Percentiles rank a stretch among this genome's conserved stretches.
Conservation (phyloP, 2,113 vertebrate genomes). For the Murina feae region DNA sequence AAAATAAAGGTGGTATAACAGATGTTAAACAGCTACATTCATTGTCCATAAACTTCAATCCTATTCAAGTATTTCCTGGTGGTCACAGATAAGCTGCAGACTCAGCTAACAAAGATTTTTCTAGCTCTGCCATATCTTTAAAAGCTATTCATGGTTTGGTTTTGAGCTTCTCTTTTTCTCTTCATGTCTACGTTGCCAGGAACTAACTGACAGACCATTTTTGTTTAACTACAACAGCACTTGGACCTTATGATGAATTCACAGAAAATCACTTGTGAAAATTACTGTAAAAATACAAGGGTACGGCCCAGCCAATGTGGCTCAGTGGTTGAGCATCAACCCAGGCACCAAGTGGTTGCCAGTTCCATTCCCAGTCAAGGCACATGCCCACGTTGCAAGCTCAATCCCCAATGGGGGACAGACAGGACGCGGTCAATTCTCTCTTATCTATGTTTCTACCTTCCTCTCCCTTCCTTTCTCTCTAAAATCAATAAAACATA, state of each 20-base stretch:
- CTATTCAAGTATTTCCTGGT: background rate
- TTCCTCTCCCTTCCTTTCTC: no score
- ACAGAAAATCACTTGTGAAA: slow-evolving; percentile 55
- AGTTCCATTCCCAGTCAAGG: no score
- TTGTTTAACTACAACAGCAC: slow-evolving; percentile 49
- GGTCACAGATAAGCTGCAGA: background rate
- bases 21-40: slow-evolving; percentile 34
- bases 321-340: no score
- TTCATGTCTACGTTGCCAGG: slow-evolving; percentile 27
- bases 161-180: slow-evolving; percentile 29
- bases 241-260: slow-evolving; percentile 31
- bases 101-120: slow-evolving; percentile 24
- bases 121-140: slow-evolving; percentile 21
- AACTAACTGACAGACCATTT: slow-evolving; percentile 41
- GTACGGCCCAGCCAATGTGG: background rate
- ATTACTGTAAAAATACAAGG: slow-evolving; percentile 25
- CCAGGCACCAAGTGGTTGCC: no score
- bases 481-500: no score
- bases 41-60: slow-evolving; percentile 7
- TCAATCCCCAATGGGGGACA: no score
- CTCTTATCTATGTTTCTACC: no score
- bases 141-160: slow-evolving; percentile 46
- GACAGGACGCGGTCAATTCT: no score
- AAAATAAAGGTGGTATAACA: slow-evolving; percentile 17
- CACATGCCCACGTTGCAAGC: no score